Conservation (phyloP, 2,888 invertebrate genomes). For the Strigamia maritima region DNA sequence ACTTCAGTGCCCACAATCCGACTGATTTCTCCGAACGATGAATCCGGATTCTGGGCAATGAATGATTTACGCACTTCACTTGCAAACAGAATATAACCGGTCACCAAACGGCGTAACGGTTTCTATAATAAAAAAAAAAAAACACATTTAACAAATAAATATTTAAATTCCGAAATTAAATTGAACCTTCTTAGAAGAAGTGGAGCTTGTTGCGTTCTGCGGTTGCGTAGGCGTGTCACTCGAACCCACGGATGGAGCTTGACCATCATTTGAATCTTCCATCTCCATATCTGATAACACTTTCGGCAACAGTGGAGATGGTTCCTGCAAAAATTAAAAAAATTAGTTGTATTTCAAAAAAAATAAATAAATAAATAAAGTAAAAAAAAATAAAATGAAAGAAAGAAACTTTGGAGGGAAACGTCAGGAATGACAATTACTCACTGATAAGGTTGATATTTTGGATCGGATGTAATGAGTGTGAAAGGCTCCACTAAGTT, state of each 20-base stretch:
- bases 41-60: conserved; percentile 88
- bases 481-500: conserved; percentile 35
- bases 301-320: conserved; percentile 55
- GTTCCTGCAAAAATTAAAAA: conserved; percentile 52
- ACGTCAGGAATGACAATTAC: neutral
- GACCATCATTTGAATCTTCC: conserved; percentile 76
- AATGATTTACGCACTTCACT: conserved; percentile 91
- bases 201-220: conserved; percentile 40
- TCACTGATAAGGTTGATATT: conserved; percentile 37
- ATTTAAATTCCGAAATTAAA: neutral
- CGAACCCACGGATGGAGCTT: conserved; percentile 76
- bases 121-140: conserved; percentile 48
- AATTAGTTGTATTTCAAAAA: neutral
- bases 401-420: neutral
- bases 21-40: conserved; percentile 83
- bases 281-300: conserved; percentile 52
- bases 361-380: neutral
- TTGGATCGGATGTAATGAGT: conserved; percentile 31
- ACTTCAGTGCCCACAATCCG: conserved; percentile 70
- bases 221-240: conserved; percentile 42
- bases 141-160: neutral
- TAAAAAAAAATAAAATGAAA: neutral
- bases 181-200: conserved; percentile 39
- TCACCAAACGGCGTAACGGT: conserved; percentile 62
- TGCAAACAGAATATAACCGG: conserved; percentile 97